Evolutionary conservation across 2,888 invertebrate genomes (phyloP), one percentile per base, ranked within the genome.

Genomic region (Eupeodes latifasciatus): DNA sequence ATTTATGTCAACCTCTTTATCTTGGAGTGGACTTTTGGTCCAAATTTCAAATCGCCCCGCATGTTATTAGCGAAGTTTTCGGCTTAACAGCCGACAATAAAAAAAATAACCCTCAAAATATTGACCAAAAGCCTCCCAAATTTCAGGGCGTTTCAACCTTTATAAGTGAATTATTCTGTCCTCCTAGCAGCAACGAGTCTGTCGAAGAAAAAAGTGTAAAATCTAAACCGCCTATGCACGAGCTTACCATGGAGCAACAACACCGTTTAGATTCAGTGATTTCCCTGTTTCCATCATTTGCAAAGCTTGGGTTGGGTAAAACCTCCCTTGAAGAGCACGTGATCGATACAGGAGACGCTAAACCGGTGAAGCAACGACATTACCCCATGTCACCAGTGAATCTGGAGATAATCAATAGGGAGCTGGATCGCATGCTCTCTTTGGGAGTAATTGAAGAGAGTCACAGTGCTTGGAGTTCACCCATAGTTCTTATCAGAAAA

Each of bases 1-100:
- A 53, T 53, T 47, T 75, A 40, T 36, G 19, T 19, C 75, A 62
- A 64, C 75, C 62, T 4, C 75, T 75, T 6, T 75, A 75, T n/a
- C 62, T 75, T 12, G 74, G 61, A 16, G 61, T 74, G 49, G 74
- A 74, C 61, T 74, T 62, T 16, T 62, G 74, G 74, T 74, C 74
- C 36, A 61, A 61, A 27, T 74, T 74, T 44, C 59, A 61, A 19
- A 51, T 74, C 27, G 74, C 74, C 14, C 53, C 75, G 4, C 51
- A 75, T 16, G 16, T 75, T 12, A 75, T 62, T 7, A 75, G 62
- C 40, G 62, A 62, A 62, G 12, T 74, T 40, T 62, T 57, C 27
- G 57, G 57, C 4, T 27, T 57, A 10, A 36, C 36, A 36, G 2
- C 57, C 19, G 57, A 57, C 11, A 9, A 57, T 10, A 27, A 57